Evolutionary conservation across 2,797 vertebrate species (phyloP).

Genomic region (Cryptoprocta ferox): DNA sequence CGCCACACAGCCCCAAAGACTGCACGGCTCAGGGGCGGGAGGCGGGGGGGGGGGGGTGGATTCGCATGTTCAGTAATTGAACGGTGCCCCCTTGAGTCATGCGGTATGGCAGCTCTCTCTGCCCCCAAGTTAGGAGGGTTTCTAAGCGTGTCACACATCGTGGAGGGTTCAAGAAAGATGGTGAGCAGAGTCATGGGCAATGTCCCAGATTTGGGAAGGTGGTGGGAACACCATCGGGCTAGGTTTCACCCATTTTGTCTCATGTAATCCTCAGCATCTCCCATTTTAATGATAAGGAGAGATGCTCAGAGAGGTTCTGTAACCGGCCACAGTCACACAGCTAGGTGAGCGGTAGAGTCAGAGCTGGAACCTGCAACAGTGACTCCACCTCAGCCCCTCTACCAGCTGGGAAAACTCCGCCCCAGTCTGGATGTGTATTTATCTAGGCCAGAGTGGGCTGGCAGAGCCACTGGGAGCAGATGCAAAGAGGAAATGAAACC

Average conservation of each 20-base stretch:
- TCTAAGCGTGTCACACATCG: neutral
- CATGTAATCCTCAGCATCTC: neutral
- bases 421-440: neutral
- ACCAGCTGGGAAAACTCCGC: neutral
- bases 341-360: neutral
- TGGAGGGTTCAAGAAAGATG: neutral
- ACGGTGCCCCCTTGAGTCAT: neutral
- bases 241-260: neutral
- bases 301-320: neutral
- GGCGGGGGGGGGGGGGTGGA: fast-evolving
- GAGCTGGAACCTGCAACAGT: neutral
- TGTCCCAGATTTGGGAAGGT: neutral
- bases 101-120: neutral
- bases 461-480: neutral
- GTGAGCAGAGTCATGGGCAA: neutral
- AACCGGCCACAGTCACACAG: neutral
- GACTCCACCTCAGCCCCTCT: neutral
- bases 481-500: neutral
- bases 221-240: no score
- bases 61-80: no score
- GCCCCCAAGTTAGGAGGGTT: neutral
- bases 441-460: neutral
- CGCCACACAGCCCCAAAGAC: fast-evolving
- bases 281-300: neutral
- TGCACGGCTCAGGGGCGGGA: no score